Percentiles rank a stretch among this genome's conserved stretches.
Evolutionary conservation across 2,888 invertebrate genomes (phyloP).

Genomic region (Tineola bisselliella): DNA sequence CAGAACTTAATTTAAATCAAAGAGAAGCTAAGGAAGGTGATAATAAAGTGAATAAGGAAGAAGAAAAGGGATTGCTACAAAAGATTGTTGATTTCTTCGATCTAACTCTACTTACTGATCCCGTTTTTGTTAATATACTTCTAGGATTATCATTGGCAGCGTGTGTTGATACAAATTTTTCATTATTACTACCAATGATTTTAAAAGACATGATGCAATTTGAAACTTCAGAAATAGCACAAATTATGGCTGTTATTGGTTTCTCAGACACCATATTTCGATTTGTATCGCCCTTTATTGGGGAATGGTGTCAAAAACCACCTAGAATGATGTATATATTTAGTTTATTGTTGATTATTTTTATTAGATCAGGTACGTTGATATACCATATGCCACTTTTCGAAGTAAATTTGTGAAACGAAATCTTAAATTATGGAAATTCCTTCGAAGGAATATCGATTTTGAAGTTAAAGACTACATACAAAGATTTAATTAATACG

Average conservation of each 20-base stretch:
- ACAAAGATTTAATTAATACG: too few species aligned
- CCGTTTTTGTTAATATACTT: constrained; percentile 74
- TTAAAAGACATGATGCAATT: constrained; percentile 70
- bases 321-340: constrained; percentile 72
- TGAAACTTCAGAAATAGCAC: constrained; percentile 67
- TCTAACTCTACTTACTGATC: constrained; percentile 72
- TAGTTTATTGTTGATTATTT: constrained; percentile 68
- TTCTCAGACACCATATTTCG: constrained; percentile 69
- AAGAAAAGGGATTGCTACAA: constrained; percentile 26
- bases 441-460: too few species aligned
- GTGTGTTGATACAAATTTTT: constrained; percentile 76
- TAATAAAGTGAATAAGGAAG: constrained; percentile 24
- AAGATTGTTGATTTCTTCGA: constrained; percentile 69
- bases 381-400: too few species aligned
- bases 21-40: constrained; percentile 28
- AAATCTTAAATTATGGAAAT: too few species aligned
- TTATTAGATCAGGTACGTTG: constrained; percentile 71
- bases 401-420: too few species aligned
- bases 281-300: constrained; percentile 72
- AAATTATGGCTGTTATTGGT: constrained; percentile 71
- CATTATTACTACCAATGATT: constrained; percentile 73
- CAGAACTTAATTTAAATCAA: constrained; percentile 14
- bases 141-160: constrained; percentile 74
- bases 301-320: constrained; percentile 70
- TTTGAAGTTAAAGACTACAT: too few species aligned